Evolutionary conservation across 2,797 vertebrate genomes (phyloP).

Genomic region (Fringilla coelebs): DNA sequence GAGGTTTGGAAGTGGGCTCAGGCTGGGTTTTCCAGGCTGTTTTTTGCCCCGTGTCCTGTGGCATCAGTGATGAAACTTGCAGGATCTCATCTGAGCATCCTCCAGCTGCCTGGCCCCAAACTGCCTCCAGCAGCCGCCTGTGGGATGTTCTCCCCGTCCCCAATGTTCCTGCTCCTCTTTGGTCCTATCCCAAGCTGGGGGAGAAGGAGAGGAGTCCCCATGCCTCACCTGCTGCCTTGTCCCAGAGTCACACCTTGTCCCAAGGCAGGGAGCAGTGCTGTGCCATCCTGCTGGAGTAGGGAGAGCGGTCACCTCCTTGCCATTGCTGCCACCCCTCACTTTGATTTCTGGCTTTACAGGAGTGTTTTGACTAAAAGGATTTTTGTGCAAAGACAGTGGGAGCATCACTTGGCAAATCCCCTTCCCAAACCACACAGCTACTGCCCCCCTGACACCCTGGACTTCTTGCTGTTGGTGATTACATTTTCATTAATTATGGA

Average conservation of each 20-base stretch:
- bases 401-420: conserved; percentile 48
- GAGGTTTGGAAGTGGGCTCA: not conserved
- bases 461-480: not conserved
- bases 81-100: not conserved
- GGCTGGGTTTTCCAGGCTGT: not conserved
- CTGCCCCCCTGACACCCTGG: not conserved
- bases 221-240: not conserved
- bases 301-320: not conserved
- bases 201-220: not conserved
- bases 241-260: not conserved
- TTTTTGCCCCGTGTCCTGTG: not conserved
- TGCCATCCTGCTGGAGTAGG: fast-evolving
- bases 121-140: not conserved
- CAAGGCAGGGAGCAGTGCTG: not conserved
- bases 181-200: not conserved
- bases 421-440: not conserved
- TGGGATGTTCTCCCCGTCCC: not conserved
- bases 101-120: fast-evolving
- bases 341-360: conserved; percentile 21
- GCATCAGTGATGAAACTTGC: fast-evolving
- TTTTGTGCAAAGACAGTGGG: conserved; percentile 49
- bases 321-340: not conserved
- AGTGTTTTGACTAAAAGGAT: conserved; percentile 51
- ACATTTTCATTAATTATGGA: not conserved
- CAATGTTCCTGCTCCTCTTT: not conserved